A percentile compares a stretch with the other conserved stretches of the same genome.
phyloP scores from a whole-genome alignment of 2,888 invertebrate genomes.

The Omphaloscelis lunosa region DNA sequence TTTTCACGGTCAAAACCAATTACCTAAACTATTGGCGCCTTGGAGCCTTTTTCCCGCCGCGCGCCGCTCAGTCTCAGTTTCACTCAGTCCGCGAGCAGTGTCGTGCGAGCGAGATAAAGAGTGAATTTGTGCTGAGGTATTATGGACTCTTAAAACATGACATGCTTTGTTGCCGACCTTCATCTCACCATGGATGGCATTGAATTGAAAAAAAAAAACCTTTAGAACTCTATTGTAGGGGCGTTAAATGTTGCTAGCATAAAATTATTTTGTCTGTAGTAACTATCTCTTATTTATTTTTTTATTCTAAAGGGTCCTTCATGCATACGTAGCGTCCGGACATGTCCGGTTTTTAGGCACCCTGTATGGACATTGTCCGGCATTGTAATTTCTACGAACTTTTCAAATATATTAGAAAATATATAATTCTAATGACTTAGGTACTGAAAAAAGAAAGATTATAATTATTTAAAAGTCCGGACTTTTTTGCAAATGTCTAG shows the following conservation, averaged over 20 bases:
- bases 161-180: constrained; percentile 27
- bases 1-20: too few relatives aligned
- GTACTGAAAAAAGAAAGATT: neutral
- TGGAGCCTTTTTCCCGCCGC: too few relatives aligned
- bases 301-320: neutral
- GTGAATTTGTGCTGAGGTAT: too few relatives aligned
- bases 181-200: constrained; percentile 5
- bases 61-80: too few relatives aligned
- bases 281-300: too few relatives aligned
- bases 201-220: constrained; percentile 11
- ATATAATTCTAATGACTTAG: too few relatives aligned
- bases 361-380: neutral
- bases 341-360: neutral
- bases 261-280: neutral
- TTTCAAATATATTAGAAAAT: neutral
- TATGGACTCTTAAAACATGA: neutral
- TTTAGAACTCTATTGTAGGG: neutral
- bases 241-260: neutral
- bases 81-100: too few relatives aligned
- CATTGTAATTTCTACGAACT: neutral
- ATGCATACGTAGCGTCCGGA: neutral
- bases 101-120: too few relatives aligned
- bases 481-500: neutral
- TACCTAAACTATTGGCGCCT: too few relatives aligned
- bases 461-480: neutral